Conservation (phyloP, 2,113 vertebrate genomes). For the Fregata magnificens region DNA sequence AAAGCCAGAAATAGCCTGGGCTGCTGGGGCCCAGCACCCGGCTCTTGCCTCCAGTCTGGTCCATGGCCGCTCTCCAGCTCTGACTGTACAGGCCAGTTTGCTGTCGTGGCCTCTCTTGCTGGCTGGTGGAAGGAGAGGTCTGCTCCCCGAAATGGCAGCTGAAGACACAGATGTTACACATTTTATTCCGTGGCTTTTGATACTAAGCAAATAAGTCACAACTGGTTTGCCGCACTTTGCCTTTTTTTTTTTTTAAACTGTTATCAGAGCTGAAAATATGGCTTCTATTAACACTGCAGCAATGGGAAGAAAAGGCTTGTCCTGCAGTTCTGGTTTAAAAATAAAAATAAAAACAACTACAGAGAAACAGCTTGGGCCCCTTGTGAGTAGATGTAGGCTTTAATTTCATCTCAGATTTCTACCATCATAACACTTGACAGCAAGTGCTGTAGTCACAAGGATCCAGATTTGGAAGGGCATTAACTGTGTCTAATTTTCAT, state of each 20-base stretch:
- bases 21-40: background rate
- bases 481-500: background rate
- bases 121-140: background rate
- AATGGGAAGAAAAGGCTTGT: background rate
- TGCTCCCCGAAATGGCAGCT: background rate
- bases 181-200: background rate
- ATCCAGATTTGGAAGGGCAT: background rate
- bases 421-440: background rate
- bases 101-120: background rate
- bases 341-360: background rate
- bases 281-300: background rate
- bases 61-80: background rate
- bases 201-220: background rate
- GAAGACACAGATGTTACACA: background rate
- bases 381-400: background rate
- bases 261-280: background rate
- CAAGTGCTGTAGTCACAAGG: background rate
- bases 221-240: background rate
- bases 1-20: background rate
- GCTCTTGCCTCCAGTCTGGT: fast-evolving
- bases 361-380: background rate
- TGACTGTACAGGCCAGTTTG: background rate
- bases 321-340: background rate
- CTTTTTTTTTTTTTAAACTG: background rate
- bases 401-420: constrained; percentile 29